Evolutionary conservation across 2,113 vertebrate species (phyloP).

Genomic region (Ondatra zibethicus): DNA sequence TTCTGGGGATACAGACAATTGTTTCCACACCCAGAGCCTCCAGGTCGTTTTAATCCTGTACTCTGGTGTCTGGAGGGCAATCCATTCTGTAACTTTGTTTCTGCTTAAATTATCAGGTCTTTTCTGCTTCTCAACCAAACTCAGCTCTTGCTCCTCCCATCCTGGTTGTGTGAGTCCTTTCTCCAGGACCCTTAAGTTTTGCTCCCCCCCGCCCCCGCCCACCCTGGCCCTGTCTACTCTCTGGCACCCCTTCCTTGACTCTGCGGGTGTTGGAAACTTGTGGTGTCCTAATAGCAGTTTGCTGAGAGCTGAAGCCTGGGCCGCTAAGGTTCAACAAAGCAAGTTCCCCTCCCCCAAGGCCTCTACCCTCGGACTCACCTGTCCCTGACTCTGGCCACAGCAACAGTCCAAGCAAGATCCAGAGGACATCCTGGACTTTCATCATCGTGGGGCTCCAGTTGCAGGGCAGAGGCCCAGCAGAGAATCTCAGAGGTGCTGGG

Average conservation of each 20-base stretch:
- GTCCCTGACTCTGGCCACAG: conserved; percentile 39
- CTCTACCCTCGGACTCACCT: conserved; percentile 63
- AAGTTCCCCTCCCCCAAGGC: not conserved
- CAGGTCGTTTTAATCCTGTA: not conserved
- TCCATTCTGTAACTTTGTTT: not conserved
- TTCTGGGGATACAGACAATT: not conserved
- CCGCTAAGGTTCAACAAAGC: not conserved
- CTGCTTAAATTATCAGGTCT: not conserved
- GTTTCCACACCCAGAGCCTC: not conserved
- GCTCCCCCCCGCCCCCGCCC: rapidly evolving
- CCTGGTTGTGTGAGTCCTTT: not conserved
- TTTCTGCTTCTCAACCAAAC: not conserved
- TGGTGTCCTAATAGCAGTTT: not conserved
- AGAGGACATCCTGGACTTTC: not conserved
- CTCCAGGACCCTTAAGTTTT: conserved; percentile 21
- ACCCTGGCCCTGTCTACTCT: not conserved
- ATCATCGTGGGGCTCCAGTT: not conserved
- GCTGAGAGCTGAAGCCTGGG: not conserved
- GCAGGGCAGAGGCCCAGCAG: not conserved
- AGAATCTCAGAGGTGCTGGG: not conserved
- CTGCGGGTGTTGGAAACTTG: not conserved
- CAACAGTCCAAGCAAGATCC: conserved; percentile 54
- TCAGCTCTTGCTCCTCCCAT: not conserved
- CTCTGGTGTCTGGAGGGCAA: not conserved
- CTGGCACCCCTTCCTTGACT: not conserved